phyloP scores from a whole-genome alignment of 2,797 vertebrate genomes.

The Hypotaenidia okinawae region DNA sequence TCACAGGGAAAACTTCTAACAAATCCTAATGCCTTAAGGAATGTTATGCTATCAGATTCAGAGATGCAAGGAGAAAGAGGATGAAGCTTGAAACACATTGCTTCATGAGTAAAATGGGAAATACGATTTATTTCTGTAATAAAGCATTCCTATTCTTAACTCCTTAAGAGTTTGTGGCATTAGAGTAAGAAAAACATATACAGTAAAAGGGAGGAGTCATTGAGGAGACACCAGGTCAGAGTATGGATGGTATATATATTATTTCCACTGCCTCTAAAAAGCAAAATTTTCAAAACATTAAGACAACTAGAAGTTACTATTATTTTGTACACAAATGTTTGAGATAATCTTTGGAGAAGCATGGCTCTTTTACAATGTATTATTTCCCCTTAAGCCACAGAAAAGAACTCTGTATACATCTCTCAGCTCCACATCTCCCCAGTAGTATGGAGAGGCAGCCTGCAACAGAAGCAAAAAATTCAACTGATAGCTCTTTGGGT shows the following conservation, averaged over 20 bases:
- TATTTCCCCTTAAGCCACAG: background rate
- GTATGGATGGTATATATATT: background rate
- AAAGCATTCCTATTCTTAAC: background rate
- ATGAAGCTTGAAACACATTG: background rate
- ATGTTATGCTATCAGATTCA: background rate
- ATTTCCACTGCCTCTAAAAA: background rate
- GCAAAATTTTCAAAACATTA: background rate
- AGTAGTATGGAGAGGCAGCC: background rate
- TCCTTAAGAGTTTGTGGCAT: background rate
- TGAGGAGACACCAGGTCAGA: background rate
- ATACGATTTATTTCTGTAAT: background rate
- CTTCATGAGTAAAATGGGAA: background rate
- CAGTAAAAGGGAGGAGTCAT: background rate
- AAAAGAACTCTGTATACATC: background rate
- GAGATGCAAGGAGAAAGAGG: background rate
- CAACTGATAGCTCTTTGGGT: background rate
- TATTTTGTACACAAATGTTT: background rate
- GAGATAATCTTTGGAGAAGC: background rate
- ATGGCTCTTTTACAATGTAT: background rate
- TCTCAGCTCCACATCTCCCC: background rate
- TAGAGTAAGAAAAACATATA: background rate
- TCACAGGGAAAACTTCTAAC: background rate
- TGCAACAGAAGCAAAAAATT: constrained; percentile 39
- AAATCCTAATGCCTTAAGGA: background rate
- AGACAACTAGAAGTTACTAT: background rate